Evolutionary conservation across 1,140 invertebrate species (phyloP), one percentile per base, ranked within the genome.

Genomic region (Charaxes varanes): DNA sequence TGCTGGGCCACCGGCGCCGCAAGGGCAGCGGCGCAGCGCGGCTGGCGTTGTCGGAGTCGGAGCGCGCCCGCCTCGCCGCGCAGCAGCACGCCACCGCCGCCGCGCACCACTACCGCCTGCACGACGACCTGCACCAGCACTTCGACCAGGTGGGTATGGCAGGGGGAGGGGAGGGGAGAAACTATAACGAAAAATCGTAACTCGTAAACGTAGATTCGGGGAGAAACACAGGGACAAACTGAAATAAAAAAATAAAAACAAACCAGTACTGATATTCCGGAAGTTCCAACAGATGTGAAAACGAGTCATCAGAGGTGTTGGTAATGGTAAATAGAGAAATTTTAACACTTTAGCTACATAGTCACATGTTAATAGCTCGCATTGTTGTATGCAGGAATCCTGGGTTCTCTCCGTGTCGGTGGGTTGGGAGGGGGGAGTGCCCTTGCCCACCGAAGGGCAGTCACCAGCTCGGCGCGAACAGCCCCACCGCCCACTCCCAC

Each of bases 371-470:
- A 3, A 4, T 15, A 6, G 1, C 8, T 7, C 3, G 81, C 30
- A 6, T 21, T 12, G 14, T 11, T 1, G n/a, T 37, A 7, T 71
- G 2, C 68, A 92, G 82, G 82, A 89, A 46, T 94, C 94, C 0
- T 96, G 93, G 92, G 87, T 94, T 63, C 70, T 95, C 26, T 92
- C 94, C 1, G 88, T 97, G 12, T 96, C 94, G 76, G 90, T 93
- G 52, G 94, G 95, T 2, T 97, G 94, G 91, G 94, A 96, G 74
- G 94, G 94, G 41, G 96, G 96, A 16, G 93, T 98, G 10, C n/a
- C n/a, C n/a, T n/a, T n/a, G n/a, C n/a, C n/a, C n/a, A n/a, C n/a
- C n/a, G n/a, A n/a, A n/a, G n/a, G n/a, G n/a, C n/a, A n/a, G n/a
- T n/a, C n/a, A n/a, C n/a, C n/a, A n/a, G 84, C 65, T 97, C 95